Percentiles rank a stretch among this genome's conserved stretches.
phyloP scores from a whole-genome alignment of 1,140 invertebrate genomes.

The Drosophila rufa region DNA sequence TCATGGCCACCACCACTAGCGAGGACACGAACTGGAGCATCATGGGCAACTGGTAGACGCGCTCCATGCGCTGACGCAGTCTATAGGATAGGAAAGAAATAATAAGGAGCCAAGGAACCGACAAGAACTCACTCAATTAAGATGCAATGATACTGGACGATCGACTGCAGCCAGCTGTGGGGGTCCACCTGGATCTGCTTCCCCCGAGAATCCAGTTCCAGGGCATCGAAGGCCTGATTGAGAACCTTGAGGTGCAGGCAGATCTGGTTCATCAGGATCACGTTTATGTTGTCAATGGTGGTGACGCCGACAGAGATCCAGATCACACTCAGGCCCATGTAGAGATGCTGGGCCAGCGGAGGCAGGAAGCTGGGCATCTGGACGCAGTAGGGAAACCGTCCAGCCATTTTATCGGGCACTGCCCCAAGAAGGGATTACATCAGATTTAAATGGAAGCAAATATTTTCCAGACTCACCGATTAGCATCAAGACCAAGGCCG shows the following conservation, averaged over 20 bases:
- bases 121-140: constrained; percentile 47
- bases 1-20: constrained; percentile 68
- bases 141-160: constrained; percentile 66
- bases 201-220: constrained; percentile 1
- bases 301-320: constrained; percentile 55
- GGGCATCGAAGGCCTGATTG: constrained; percentile 63
- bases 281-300: constrained; percentile 68
- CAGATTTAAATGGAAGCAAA: not conserved
- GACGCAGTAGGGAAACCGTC: constrained; percentile 68
- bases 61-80: constrained; percentile 60
- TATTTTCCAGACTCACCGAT: constrained; percentile 29
- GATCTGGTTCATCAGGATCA: constrained; percentile 71
- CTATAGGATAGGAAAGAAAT: constrained; percentile 12
- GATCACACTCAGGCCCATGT: constrained; percentile 55
- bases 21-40: constrained; percentile 71
- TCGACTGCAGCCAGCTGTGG: constrained; percentile 43
- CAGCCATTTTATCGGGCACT: constrained; percentile 63
- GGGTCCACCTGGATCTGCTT: constrained; percentile 6
- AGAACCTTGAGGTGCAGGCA: constrained; percentile 72
- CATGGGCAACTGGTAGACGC: constrained; percentile 58
- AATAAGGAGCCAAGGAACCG: not conserved
- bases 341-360: constrained; percentile 31
- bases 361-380: constrained; percentile 50
- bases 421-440: not conserved
- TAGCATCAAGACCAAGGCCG: constrained; percentile 54